A percentile compares a stretch with the other conserved stretches of the same genome.
Conservation (phyloP, 30 jellyfish, hydroid and myxozoan species). For the Calvadosia cruxmelitensis region DNA sequence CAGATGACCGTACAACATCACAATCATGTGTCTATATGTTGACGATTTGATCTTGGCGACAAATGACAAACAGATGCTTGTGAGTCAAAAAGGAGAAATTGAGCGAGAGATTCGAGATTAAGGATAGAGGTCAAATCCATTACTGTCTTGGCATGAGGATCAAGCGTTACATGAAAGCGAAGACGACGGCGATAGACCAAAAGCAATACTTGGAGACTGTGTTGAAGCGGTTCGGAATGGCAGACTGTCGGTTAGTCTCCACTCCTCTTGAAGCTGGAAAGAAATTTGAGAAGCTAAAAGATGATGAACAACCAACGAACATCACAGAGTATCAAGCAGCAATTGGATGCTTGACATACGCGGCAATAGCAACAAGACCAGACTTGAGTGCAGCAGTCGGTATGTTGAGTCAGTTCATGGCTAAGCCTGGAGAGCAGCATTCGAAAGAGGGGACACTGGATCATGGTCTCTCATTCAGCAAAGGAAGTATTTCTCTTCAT, state of each 20-base stretch:
- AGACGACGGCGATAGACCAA: slow-evolving; percentile 1
- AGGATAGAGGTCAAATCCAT: slow-evolving; percentile 24
- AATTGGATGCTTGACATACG: slow-evolving; percentile 21
- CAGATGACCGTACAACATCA: slow-evolving; percentile 3
- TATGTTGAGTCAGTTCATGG: slow-evolving; percentile 2
- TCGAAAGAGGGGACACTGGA: no score
- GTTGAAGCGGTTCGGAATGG: slow-evolving; percentile 7
- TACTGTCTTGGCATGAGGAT: slow-evolving; percentile 23
- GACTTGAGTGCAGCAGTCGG: slow-evolving; percentile 18
- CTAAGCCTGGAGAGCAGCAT: slow-evolving; percentile 17
- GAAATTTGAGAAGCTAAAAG: slow-evolving; percentile 1
- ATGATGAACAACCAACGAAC: slow-evolving; percentile 7
- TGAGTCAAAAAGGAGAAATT: slow-evolving; percentile 3
- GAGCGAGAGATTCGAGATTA: slow-evolving; percentile 19
- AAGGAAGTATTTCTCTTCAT: slow-evolving; percentile 3
- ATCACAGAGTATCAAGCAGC: slow-evolving; percentile 14
- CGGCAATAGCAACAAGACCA: slow-evolving; percentile 26
- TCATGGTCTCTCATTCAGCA: slow-evolving; percentile 6
- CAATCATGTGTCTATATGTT: slow-evolving; percentile 17
- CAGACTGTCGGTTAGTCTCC: slow-evolving; percentile 19
- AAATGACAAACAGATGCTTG: slow-evolving; percentile 11
- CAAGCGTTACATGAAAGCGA: slow-evolving; percentile 9
- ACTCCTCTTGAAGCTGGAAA: slow-evolving; percentile 22
- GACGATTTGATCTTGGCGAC: slow-evolving; percentile 18
- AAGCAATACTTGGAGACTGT: slow-evolving; percentile 9